Evolutionary conservation across 2,113 vertebrate genomes (phyloP).

Genomic region (Centropus unirufus): DNA sequence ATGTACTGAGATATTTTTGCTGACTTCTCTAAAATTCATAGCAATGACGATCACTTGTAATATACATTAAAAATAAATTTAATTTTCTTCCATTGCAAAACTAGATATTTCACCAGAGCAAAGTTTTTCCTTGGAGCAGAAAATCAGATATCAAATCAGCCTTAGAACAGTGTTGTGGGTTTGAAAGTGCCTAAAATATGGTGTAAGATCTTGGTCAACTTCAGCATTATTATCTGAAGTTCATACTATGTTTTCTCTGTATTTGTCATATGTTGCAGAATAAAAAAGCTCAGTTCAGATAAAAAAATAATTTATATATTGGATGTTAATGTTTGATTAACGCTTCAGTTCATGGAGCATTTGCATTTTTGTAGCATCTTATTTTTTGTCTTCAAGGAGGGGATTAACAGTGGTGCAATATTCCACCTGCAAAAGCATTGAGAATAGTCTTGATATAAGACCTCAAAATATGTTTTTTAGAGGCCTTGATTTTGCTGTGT

Average conservation of each 20-base stretch:
- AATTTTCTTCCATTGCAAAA: background rate
- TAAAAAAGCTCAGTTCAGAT: background rate
- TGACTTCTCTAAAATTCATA: background rate
- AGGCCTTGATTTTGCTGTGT: background rate
- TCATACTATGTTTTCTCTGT: background rate
- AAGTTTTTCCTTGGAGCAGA: background rate
- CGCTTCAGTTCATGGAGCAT: rapidly evolving
- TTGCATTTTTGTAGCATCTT: background rate
- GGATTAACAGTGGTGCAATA: background rate
- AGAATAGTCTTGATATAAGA: background rate
- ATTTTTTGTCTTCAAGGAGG: background rate
- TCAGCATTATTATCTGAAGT: background rate
- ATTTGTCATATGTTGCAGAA: background rate
- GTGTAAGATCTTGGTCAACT: background rate
- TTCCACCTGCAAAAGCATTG: background rate
- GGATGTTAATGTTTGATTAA: too few relatives aligned
- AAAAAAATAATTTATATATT: too few relatives aligned
- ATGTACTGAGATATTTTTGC: background rate
- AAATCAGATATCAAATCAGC: background rate
- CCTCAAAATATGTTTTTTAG: background rate
- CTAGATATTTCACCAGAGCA: background rate
- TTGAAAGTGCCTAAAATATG: background rate
- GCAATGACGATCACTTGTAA: background rate
- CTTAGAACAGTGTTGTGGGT: background rate
- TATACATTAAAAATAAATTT: background rate